Evolutionary conservation across 2,113 vertebrate species (phyloP), one percentile per base, ranked within the genome.

Genomic region (Toxotes jaculatrix): DNA sequence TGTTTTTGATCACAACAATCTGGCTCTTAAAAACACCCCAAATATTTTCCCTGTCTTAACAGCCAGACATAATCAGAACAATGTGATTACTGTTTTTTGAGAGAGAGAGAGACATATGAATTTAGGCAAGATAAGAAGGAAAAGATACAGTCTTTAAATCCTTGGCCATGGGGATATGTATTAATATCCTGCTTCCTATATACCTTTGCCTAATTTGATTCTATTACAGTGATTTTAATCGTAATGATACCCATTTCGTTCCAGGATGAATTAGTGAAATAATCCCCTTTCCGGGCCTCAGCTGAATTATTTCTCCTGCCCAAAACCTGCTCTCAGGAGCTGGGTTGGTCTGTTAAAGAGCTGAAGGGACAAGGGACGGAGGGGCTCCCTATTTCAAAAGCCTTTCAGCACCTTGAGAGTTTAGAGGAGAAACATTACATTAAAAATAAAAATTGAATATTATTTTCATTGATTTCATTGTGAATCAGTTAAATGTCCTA

Each of bases 191-290:
- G 43, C 74, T 81, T 23, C 34, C 59, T 80, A 16, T 91, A 80
- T 84, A 81, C 55, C n/a, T 71, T 67, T 76, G 47, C 59, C 79
- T 88, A 82, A 91, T 91, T 85, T 87, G 16, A 89, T 92, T 89
- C 42, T 51, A 86, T 88, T 90, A 88, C 40, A 82, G 79, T 55
- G 66, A 89, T 93, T 74, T 78, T 55, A 89, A 84, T 91, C 55
- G 61, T 85, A 90, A 72, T 89, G 55, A 90, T 87, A 84, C 61
- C 60, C 55, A 78, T 84, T 84, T 80, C 13, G 32, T 88, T 91
- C 65, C 83, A 47, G 69, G 74, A 73, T 74, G 74, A 88, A 76
- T 87, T 78, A 78, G 83, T 84, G 51, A 65, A 88, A 83, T 87
- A 88, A 90, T 92, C 64, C 71, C 56, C 75, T 89, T 78, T 79